These are phyloP conservation scores for Babyrousa celebensis DNA, from an alignment of 2,797 vertebrate species.

Conservation along the genomic window DNA sequence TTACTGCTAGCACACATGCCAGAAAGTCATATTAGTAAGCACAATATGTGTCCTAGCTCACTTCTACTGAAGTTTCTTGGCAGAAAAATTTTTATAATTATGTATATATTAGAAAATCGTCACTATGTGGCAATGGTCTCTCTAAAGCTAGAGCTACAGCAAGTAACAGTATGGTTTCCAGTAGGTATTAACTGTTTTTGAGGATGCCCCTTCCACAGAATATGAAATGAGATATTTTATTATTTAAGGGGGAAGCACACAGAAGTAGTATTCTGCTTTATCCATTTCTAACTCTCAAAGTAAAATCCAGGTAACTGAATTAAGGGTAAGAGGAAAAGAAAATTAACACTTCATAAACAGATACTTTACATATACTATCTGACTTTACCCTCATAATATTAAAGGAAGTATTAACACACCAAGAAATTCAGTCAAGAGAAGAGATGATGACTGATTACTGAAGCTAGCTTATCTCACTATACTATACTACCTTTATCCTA, in stretches of 20 bases:
- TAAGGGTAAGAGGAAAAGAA: conserved; percentile 46
- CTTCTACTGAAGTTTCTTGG: conserved; percentile 66
- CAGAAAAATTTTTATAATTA: conserved; percentile 71
- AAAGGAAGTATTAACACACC: not conserved
- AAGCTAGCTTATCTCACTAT: not conserved
- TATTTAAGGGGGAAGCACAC: not conserved
- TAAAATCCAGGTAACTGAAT: conserved; percentile 57
- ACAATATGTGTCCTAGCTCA: not conserved
- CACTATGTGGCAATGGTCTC: conserved; percentile 47
- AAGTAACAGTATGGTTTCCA: conserved; percentile 15
- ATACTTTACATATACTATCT: conserved; percentile 2
- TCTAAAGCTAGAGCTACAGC: not conserved
- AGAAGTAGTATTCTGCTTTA: conserved; percentile 38
- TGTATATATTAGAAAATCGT: not conserved
- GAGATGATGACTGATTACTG: not conserved
- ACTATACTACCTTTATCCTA: not conserved
- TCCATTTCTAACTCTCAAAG: conserved; percentile 57
- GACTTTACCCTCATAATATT: conserved; percentile 20
- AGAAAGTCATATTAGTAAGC: not conserved
- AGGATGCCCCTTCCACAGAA: not conserved
- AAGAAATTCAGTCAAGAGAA: conserved; percentile 63
- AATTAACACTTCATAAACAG: conserved; percentile 20
- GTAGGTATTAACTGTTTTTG: not conserved
- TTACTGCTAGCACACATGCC: not conserved
- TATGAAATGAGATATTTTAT: not conserved